phyloP scores from a whole-genome alignment of 1,140 invertebrate species.

The Schmidtea mediterranea region DNA sequence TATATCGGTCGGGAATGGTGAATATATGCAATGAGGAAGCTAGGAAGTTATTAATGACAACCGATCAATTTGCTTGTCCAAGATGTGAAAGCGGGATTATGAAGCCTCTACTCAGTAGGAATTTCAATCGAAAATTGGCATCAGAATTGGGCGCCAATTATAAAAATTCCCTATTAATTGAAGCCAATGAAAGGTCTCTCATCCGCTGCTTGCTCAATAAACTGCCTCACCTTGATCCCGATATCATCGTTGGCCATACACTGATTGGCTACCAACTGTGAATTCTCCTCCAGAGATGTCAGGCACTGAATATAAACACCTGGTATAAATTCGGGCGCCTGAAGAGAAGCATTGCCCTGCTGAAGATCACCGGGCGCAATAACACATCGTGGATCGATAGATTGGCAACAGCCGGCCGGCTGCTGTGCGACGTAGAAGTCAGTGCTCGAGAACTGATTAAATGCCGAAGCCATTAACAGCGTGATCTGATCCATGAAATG shows the following conservation, averaged over 20 bases:
- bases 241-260: slow-evolving; percentile 72
- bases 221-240: slow-evolving; percentile 61
- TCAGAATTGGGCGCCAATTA: not conserved
- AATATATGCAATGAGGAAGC: too few relatives aligned
- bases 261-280: slow-evolving; percentile 58
- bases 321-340: slow-evolving; percentile 69
- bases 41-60: too few relatives aligned
- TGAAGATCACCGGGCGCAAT: slow-evolving; percentile 19
- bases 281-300: slow-evolving; percentile 52
- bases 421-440: slow-evolving; percentile 70
- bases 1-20: too few relatives aligned
- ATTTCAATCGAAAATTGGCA: not conserved
- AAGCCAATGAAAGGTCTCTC: slow-evolving; percentile 53
- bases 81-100: too few relatives aligned
- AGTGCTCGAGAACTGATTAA: slow-evolving; percentile 73
- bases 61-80: too few relatives aligned
- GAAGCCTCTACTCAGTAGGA: too few relatives aligned
- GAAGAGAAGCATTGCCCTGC: slow-evolving; percentile 35
- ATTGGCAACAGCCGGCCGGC: slow-evolving; percentile 41
- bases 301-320: slow-evolving; percentile 41
- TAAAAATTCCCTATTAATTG: slow-evolving; percentile 38
- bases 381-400: slow-evolving; percentile 24
- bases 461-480: slow-evolving; percentile 42
- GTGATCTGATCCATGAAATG: slow-evolving; percentile 11
- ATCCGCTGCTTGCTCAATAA: slow-evolving; percentile 38